Base-by-base conservation (phyloP, 2,797 vertebrate genomes). In the Pseudochaenichthys georgianus region DNA sequence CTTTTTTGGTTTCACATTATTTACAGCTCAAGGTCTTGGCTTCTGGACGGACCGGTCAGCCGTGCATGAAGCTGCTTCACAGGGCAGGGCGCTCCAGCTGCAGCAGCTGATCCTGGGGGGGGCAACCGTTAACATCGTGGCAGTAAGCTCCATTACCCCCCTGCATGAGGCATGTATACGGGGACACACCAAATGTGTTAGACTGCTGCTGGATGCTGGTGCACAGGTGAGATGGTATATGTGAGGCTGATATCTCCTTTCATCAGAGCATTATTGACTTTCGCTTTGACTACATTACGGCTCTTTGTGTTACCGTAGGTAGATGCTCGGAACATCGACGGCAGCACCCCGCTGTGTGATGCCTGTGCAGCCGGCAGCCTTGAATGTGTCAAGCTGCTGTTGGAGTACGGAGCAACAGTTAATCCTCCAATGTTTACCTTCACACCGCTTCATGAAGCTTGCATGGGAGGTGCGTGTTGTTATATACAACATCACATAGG, bases 271-370 rank as follows among this genome's bases (percentile, higher is more conserved):
- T n/a, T 11, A 48, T 13, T 41, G 48, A 17, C 16, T 47, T 2
- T 12, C 1, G 52, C n/a, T 66, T 19, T 57, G 11, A 51, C 9
- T 10, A 17, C 3, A 38, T 60, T 19, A 0, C 57, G 42, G 7
- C 21, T 50, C 42, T 59, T 0, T 75, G 46, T 21, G 16, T 4
- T 47, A 31, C 64, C 21, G 21, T 21, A 99, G 98, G 98, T 99
- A 73, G 97, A 99, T 0, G 98, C 98, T 0, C 92, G 97, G 48
- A 99, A 99, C 84, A 97, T 99, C 0, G 98, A 99, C 0, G 96
- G 98, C 64, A 99, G 98, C 93, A 99, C 98, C 0, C 98, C 97
- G 0, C 95, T 99, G 67, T 99, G 98, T 0, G 97, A 99, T 0
- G 98, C 98, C 31, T 99, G 97, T 5, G 96, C 97, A 47, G 96